A percentile compares a stretch with the other conserved stretches of the same genome.
Evolutionary conservation across 2,797 vertebrate genomes (phyloP).

Genomic region (Brotula barbata): DNA sequence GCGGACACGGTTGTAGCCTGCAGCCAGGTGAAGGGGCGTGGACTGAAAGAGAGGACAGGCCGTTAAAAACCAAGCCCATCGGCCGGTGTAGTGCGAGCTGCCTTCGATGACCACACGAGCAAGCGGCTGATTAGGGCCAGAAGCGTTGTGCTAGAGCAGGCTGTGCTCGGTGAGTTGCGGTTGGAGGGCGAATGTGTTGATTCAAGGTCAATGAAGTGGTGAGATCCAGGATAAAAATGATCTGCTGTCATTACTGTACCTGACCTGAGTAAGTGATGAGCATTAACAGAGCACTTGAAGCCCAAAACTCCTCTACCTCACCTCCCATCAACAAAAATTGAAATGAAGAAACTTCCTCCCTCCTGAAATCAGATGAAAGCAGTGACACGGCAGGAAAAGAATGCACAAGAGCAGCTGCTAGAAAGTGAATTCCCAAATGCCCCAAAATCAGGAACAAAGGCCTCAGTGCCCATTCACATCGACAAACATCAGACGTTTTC

Average conservation of each 20-base stretch:
- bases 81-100: conserved; percentile 21
- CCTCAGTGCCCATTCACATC: too few relatives aligned
- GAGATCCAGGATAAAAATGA: conserved; percentile 30
- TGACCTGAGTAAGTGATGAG: conserved; percentile 29
- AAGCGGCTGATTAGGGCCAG: conserved; percentile 71
- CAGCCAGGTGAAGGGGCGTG: conserved; percentile 95
- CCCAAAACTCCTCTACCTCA: conserved; percentile 10
- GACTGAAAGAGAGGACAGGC: conserved; percentile 81
- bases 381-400: conserved; percentile 24
- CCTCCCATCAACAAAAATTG: conserved; percentile 14
- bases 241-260: conserved; percentile 21
- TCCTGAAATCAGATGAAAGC: conserved; percentile 10
- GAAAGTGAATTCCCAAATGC: conserved; percentile 32
- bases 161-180: conserved; percentile 68
- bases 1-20: conserved; percentile 96
- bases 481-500: not conserved
- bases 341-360: conserved; percentile 1
- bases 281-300: conserved; percentile 21
- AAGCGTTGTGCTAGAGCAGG: conserved; percentile 64
- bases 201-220: conserved; percentile 52
- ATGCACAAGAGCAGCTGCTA: conserved; percentile 14
- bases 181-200: conserved; percentile 56
- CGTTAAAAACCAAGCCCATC: conserved; percentile 24
- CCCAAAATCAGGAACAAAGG: conserved; percentile 36
- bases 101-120: conserved; percentile 57